A percentile compares a stretch with the other conserved stretches of the same genome.
Conservation (phyloP, 2,888 invertebrate genomes). For the Scrobipalpa atriplicella region DNA sequence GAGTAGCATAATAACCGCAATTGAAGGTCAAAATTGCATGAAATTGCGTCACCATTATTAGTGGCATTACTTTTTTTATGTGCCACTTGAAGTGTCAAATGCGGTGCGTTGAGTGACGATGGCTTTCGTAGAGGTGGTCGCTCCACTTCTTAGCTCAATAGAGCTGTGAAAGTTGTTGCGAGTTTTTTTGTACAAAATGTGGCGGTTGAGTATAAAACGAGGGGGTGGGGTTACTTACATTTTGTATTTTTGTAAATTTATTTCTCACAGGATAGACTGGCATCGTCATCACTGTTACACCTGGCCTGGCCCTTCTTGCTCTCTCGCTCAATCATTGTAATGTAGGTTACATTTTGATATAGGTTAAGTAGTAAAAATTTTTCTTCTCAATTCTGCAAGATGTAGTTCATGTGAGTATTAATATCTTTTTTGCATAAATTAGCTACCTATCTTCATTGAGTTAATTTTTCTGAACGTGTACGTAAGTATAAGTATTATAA, state of each 20-base stretch:
- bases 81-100: constrained; percentile 46
- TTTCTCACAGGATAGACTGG: not conserved
- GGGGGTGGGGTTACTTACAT: not conserved
- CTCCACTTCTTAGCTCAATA: constrained; percentile 54
- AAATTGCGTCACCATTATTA: constrained; percentile 73
- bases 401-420: no score
- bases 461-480: no score
- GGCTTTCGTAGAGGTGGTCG: constrained; percentile 55
- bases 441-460: no score
- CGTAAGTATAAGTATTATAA: no score
- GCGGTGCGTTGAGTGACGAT: constrained; percentile 58
- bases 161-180: constrained; percentile 43
- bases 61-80: constrained; percentile 27
- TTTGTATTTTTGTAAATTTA: not conserved
- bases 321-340: no score
- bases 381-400: no score
- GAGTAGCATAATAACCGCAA: constrained; percentile 59
- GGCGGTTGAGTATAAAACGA: constrained; percentile 4
- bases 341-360: no score
- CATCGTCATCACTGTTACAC: not conserved
- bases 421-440: no score
- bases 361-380: no score
- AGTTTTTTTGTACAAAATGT: constrained; percentile 12
- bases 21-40: constrained; percentile 68
- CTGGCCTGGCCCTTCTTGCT: no score